Evolutionary conservation across 2,113 vertebrate genomes (phyloP).

Genomic region (Nasalis larvatus): DNA sequence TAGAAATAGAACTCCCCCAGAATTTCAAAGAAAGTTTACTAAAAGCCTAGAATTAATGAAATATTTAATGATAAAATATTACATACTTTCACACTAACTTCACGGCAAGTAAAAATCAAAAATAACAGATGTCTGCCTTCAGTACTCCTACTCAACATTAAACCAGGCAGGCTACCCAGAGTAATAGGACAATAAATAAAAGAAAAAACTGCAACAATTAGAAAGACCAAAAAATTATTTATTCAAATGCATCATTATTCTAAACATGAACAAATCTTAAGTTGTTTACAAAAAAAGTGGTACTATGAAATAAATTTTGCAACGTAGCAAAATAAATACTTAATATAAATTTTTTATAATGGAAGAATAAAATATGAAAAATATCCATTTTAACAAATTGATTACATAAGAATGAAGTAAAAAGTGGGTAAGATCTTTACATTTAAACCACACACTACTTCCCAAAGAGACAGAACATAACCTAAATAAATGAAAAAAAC

Average conservation of each 20-base stretch:
- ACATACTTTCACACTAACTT: not conserved
- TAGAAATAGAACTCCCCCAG: not conserved
- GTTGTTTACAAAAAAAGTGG: not conserved
- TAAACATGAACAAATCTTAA: not conserved
- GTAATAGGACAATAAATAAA: not conserved
- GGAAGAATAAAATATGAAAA: not conserved
- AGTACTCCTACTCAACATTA: not conserved
- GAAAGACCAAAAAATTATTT: not conserved
- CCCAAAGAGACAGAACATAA: not conserved
- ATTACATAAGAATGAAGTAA: not conserved
- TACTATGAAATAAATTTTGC: not conserved
- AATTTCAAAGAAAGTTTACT: not conserved
- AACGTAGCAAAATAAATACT: not conserved
- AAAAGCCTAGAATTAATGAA: not conserved
- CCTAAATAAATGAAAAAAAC: not conserved
- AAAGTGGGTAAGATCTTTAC: not conserved
- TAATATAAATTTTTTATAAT: not conserved
- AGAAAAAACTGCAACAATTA: not conserved
- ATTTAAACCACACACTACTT: not conserved
- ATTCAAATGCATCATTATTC: not conserved
- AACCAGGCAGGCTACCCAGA: not conserved
- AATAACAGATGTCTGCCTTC: not conserved
- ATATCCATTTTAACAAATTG: not conserved
- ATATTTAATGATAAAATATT: not conserved
- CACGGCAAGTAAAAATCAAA: not conserved